These are phyloP conservation scores for Drosophila rubida DNA, from an alignment of 2,888 invertebrate species.

Conservation along the genomic window DNA sequence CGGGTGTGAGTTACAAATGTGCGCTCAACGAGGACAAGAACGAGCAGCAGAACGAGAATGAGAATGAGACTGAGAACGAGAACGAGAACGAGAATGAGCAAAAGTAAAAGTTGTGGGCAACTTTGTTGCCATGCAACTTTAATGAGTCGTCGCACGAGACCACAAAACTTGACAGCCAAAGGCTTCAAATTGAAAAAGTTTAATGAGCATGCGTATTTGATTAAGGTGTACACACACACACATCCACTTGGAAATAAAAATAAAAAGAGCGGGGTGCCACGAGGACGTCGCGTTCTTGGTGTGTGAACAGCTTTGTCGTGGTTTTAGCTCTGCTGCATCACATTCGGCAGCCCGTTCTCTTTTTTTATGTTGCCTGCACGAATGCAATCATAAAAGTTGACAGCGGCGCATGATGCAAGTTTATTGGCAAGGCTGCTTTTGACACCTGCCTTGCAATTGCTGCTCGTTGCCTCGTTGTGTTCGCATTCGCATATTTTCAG, in stretches of 20 bases:
- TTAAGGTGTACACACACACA: conserved; percentile 42
- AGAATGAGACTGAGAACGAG: background rate
- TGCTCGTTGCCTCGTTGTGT: background rate
- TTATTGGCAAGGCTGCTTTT: conserved; percentile 45
- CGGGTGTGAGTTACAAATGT: conserved; percentile 31
- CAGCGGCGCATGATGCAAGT: conserved; percentile 10
- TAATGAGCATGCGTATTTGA: conserved; percentile 72
- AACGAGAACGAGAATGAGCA: conserved; percentile 18
- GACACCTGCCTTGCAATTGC: conserved; percentile 29
- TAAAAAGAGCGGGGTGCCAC: background rate
- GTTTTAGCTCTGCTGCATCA: conserved; percentile 17
- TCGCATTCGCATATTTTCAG: background rate
- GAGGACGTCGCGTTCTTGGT: background rate
- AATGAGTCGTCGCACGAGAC: conserved; percentile 67
- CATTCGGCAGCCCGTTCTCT: conserved; percentile 14
- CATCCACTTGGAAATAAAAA: background rate
- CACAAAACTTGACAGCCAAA: conserved; percentile 68
- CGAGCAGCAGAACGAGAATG: background rate
- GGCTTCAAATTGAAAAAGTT: conserved; percentile 77
- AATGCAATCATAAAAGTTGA: conserved; percentile 47
- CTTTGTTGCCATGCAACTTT: conserved; percentile 77
- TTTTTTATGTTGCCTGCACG: background rate
- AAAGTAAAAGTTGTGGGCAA: conserved; percentile 54
- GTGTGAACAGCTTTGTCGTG: conserved; percentile 12
- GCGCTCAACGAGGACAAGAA: background rate